Evolutionary conservation across 2,888 invertebrate genomes (phyloP).

Genomic region (Acronicta aceris): DNA sequence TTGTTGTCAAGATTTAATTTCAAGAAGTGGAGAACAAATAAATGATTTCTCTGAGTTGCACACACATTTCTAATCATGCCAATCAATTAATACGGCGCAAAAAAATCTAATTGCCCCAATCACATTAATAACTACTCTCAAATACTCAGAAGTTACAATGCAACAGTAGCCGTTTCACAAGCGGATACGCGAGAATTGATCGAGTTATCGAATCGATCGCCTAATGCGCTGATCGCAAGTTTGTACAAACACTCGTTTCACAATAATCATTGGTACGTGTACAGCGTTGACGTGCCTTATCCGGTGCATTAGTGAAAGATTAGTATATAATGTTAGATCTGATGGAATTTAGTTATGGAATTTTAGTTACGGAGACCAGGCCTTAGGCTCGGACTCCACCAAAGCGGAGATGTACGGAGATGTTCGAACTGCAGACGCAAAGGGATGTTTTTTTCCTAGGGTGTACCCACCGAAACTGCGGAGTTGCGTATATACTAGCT

Average conservation of each 20-base stretch:
- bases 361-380: too few species aligned
- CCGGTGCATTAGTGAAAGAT: constrained; percentile 42
- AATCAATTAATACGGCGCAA: constrained; percentile 17
- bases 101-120: constrained; percentile 33
- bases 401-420: too few species aligned
- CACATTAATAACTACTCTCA: constrained; percentile 36
- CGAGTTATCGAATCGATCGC: constrained; percentile 54
- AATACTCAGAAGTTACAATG: constrained; percentile 12
- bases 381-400: too few species aligned
- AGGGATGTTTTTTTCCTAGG: too few species aligned
- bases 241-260: constrained; percentile 60
- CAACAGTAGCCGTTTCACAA: constrained; percentile 58
- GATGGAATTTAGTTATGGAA: too few species aligned
- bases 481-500: too few species aligned
- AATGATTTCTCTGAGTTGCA: neutral
- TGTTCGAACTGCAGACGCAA: too few species aligned
- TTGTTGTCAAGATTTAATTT: too few species aligned
- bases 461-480: too few species aligned
- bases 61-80: constrained; percentile 1
- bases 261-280: constrained; percentile 44
- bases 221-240: constrained; percentile 63
- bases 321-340: neutral
- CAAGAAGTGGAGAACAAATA: neutral
- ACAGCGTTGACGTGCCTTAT: constrained; percentile 46
- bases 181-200: constrained; percentile 59